Conservation (phyloP, 2,888 invertebrate species). For the Xestia sexstrigata region DNA sequence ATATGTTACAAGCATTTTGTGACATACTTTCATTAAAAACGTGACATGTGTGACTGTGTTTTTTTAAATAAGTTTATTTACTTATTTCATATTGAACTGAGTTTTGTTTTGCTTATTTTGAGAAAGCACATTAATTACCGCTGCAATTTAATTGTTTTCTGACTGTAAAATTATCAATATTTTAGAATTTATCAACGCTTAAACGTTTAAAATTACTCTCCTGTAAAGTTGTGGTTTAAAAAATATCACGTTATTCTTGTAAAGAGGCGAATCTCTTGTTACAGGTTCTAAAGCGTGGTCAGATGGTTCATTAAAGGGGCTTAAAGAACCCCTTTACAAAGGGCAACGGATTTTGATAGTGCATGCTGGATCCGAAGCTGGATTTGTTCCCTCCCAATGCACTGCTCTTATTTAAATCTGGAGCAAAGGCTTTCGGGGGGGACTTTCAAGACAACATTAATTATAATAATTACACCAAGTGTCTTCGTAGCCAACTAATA, state of each 20-base stretch:
- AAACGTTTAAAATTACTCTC: constrained; percentile 38
- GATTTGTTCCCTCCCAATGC: constrained; percentile 8
- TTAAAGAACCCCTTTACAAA: background rate
- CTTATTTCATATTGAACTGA: constrained; percentile 26
- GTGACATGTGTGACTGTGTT: constrained; percentile 22
- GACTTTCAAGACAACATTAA: constrained; percentile 9
- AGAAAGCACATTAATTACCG: constrained; percentile 36
- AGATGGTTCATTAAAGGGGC: no score
- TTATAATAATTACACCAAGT: background rate
- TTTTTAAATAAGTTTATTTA: constrained; percentile 27
- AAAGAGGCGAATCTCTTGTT: no score
- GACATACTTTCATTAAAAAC: constrained; percentile 41
- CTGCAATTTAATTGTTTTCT: constrained; percentile 42
- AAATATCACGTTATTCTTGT: constrained; percentile 6
- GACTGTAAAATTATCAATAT: constrained; percentile 23
- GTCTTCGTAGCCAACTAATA: background rate
- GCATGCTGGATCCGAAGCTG: constrained; percentile 9
- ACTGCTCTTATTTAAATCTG: background rate
- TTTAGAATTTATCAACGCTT: constrained; percentile 34
- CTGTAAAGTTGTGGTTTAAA: constrained; percentile 22
- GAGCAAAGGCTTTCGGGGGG: background rate
- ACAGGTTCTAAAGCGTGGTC: no score
- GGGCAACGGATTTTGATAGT: background rate
- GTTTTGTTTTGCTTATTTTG: constrained; percentile 26
- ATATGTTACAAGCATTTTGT: constrained; percentile 45